These are phyloP conservation scores for Oedothorax gibbosus DNA, from an alignment of 1,140 invertebrate genomes.

Conservation along the genomic window DNA sequence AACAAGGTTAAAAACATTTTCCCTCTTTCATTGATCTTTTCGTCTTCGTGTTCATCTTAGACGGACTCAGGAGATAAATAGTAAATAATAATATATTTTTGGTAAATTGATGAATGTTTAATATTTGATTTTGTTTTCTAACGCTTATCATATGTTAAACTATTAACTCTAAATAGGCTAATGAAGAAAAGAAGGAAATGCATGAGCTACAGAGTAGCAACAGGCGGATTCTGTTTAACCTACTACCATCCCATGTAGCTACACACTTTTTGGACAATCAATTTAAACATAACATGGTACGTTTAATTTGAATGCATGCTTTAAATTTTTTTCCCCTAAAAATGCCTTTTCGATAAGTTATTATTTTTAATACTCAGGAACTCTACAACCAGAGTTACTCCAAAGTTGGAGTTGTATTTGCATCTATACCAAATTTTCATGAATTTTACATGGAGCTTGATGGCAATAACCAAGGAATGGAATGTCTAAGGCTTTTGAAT, in stretches of 20 bases:
- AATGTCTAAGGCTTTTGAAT: slow-evolving; percentile 85
- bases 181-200: slow-evolving; percentile 92
- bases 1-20: no score
- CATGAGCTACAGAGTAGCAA: slow-evolving; percentile 89
- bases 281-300: slow-evolving; percentile 87
- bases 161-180: slow-evolving; percentile 72
- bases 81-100: background rate
- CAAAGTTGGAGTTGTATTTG: slow-evolving; percentile 92
- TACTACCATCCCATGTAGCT: slow-evolving; percentile 92
- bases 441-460: slow-evolving; percentile 96
- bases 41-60: no score
- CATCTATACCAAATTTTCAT: slow-evolving; percentile 95
- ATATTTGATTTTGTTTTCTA: background rate
- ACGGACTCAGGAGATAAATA: no score
- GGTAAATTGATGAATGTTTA: background rate
- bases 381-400: slow-evolving; percentile 94
- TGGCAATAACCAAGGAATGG: slow-evolving; percentile 91
- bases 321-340: background rate
- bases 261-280: slow-evolving; percentile 92
- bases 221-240: slow-evolving; percentile 87
- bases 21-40: no score
- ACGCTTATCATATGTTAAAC: background rate
- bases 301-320: slow-evolving; percentile 2
- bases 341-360: background rate
- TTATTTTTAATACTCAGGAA: slow-evolving; percentile 74